phyloP scores from a whole-genome alignment of 2,888 invertebrate genomes.

The Ypsolopha scabrella region DNA sequence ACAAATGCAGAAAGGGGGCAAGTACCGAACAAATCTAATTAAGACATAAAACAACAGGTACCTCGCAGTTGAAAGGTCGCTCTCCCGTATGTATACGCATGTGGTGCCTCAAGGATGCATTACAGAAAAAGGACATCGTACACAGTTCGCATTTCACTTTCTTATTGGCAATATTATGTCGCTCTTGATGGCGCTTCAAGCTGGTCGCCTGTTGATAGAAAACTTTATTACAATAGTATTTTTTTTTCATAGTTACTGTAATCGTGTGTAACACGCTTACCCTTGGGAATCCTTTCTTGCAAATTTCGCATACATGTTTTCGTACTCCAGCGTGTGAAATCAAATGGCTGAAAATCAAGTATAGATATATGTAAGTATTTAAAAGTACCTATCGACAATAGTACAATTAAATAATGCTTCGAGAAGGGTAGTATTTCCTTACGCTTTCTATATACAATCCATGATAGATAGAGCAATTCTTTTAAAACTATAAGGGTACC shows the following conservation, averaged over 20 bases:
- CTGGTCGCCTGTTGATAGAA: constrained; percentile 20
- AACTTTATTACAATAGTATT: too few species aligned
- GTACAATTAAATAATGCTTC: too few species aligned
- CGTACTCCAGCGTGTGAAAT: constrained; percentile 21
- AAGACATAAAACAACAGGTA: constrained; percentile 11
- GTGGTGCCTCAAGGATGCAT: constrained; percentile 26
- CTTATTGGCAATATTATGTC: constrained; percentile 32
- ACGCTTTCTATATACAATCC: too few species aligned
- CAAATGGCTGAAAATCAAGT: constrained; percentile 32
- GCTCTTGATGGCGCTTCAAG: constrained; percentile 23
- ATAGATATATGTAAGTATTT: background rate
- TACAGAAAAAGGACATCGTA: constrained; percentile 31
- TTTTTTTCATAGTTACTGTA: too few species aligned
- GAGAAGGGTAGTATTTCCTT: too few species aligned
- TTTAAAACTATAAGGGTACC: too few species aligned
- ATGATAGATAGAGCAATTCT: too few species aligned
- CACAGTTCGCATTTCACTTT: constrained; percentile 33
- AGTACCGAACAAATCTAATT: too few species aligned
- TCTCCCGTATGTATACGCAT: constrained; percentile 47
- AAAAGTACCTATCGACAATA: too few species aligned
- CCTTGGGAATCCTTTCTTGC: constrained; percentile 39
- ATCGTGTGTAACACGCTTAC: constrained; percentile 21
- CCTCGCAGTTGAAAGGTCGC: constrained; percentile 47
- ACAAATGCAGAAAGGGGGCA: too few species aligned
- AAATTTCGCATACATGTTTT: constrained; percentile 29